Percentiles rank a stretch among this genome's conserved stretches.
phyloP scores from a whole-genome alignment of 2,113 vertebrate species.

The Aythya baeri region DNA sequence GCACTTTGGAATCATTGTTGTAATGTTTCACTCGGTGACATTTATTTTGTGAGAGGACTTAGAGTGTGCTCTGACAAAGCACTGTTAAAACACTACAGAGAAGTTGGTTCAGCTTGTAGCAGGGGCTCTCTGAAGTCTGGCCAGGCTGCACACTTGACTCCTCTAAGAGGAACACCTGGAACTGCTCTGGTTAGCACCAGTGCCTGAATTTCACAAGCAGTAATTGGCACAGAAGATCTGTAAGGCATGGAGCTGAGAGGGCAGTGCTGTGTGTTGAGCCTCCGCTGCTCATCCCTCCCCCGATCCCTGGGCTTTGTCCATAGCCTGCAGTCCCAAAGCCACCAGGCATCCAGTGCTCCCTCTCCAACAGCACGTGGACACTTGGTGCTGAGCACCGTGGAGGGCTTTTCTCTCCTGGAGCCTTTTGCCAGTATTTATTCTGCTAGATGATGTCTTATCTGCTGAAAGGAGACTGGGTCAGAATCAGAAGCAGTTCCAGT shows the following conservation, averaged over 20 bases:
- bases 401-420: neutral
- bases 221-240: neutral
- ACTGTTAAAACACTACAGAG: neutral
- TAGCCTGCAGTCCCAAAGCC: neutral
- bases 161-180: neutral
- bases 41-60: neutral
- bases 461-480: neutral
- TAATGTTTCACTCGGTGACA: neutral
- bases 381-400: neutral
- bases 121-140: neutral
- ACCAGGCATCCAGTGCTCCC: neutral
- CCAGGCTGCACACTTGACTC: neutral
- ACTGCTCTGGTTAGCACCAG: neutral
- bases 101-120: neutral
- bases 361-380: neutral
- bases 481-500: neutral
- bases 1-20: neutral
- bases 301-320: neutral
- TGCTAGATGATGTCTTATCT: neutral
- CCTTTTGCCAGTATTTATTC: neutral
- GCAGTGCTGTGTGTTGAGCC: neutral
- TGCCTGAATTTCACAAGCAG: neutral
- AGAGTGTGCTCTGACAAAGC: neutral
- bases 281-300: neutral
- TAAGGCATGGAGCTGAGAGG: neutral